Percentiles rank a stretch among this genome's conserved stretches.
Conservation (phyloP, 2,113 vertebrate genomes). For the Sus scrofa region DNA sequence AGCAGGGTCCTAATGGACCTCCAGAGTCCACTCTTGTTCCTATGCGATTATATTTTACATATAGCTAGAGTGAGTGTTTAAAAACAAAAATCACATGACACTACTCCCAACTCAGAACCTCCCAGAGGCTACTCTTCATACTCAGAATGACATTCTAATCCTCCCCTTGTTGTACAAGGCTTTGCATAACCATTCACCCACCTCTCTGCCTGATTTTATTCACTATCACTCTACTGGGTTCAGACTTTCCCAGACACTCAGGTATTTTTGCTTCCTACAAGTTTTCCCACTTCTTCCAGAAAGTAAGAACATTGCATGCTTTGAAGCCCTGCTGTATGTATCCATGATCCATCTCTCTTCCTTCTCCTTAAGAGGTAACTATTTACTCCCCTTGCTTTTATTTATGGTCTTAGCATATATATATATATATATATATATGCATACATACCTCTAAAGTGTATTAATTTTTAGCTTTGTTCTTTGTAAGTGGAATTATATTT, state of each 20-base stretch:
- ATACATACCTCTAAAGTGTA: neutral
- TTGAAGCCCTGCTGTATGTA: neutral
- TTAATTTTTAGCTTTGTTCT: constrained; percentile 6
- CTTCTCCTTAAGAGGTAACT: neutral
- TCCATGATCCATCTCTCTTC: neutral
- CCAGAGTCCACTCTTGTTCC: neutral
- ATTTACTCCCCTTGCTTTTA: neutral
- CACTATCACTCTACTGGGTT: neutral
- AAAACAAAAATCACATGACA: neutral
- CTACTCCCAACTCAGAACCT: neutral
- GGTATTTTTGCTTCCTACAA: neutral
- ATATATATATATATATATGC: no score
- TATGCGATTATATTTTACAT: neutral
- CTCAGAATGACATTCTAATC: neutral
- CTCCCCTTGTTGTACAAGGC: neutral
- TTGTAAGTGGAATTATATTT: neutral
- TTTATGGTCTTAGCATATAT: neutral
- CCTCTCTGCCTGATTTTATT: neutral
- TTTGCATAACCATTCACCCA: neutral
- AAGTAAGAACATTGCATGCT: neutral
- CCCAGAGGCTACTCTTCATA: constrained; percentile 1
- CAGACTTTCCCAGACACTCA: neutral
- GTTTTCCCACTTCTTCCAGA: neutral
- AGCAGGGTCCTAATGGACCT: neutral
- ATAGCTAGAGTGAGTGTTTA: neutral